Conservation (phyloP, 2,113 vertebrate genomes). For the Entelurus aequoreus region DNA sequence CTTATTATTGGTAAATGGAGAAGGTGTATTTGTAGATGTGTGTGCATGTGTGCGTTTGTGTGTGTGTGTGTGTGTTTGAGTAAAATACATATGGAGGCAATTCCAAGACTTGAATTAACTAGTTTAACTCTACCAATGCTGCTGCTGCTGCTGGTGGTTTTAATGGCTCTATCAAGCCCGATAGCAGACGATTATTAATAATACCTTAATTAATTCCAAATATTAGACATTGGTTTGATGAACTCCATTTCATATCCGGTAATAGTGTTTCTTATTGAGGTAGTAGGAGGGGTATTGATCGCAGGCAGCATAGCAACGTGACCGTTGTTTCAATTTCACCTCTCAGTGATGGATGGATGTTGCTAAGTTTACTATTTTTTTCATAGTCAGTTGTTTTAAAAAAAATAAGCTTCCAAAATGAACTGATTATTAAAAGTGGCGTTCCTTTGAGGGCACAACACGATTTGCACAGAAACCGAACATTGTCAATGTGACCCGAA, state of each 20-base stretch:
- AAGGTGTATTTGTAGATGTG: not conserved
- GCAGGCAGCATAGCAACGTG: constrained; percentile 11
- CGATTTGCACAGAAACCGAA: not conserved
- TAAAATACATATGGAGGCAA: constrained; percentile 26
- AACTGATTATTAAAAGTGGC: no score
- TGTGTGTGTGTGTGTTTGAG: constrained; percentile 26
- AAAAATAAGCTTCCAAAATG: no score
- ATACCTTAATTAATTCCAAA: constrained; percentile 59
- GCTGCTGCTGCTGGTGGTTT: constrained; percentile 29
- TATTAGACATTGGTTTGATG: constrained; percentile 63
- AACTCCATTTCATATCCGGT: constrained; percentile 59
- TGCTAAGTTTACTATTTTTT: constrained; percentile 6
- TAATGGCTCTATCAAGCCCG: constrained; percentile 52
- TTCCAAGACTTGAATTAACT: constrained; percentile 68
- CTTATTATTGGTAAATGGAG: constrained; percentile 10
- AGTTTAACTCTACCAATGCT: constrained; percentile 57
- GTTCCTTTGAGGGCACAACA: not conserved
- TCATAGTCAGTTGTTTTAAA: constrained; percentile 18
- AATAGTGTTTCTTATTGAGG: constrained; percentile 38
- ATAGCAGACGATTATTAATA: constrained; percentile 43
- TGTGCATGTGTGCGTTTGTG: no score
- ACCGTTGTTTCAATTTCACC: constrained; percentile 37
- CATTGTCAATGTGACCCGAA: not conserved
- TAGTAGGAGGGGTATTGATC: not conserved
- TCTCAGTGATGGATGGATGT: constrained; percentile 32